Base-by-base conservation (phyloP, 2,888 invertebrate species). In the Trypoxylon attenuatum region DNA sequence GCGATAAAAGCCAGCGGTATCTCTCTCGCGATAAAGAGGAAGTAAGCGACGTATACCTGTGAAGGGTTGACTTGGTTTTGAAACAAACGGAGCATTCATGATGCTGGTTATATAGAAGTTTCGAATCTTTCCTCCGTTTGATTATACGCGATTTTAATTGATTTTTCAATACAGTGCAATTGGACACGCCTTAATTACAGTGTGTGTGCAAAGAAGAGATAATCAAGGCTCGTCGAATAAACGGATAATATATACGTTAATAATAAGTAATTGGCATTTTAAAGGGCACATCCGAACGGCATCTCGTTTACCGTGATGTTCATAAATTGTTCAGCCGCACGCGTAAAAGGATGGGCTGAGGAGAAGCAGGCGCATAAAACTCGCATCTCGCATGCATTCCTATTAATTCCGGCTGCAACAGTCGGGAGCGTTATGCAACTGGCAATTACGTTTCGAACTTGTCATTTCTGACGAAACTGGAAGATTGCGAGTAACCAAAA, bases 1-100 rank as follows among this genome's bases (percentile, higher is more conserved):
- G 41, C 39, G 69, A 70, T 71, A 73, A 77, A 38, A 51, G 23
- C 10, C 23, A 22, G 23, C 41, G 41, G 33, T 69, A 60, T 57
- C 57, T 60, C n/a, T n/a, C 50, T 29, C 21, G 16, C 19, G 76
- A 73, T 76, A 76, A 76, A 69, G 18, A 38, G 38, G 49, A 62
- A 64, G 51, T 55, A n/a, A n/a, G n/a, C 50, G 46, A 42, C 3
- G 50, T 33, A 47, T 42, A 22, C 57, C 27, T 29, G 39, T 16
- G 6, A 56, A 55, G 52, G 57, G 47, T 62, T 59, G 18, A 54
- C 57, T 27, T 29, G 46, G 58, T 41, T 16, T 5, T 16, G 5
- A 49, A 49, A 25, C 10, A n/a, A n/a, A n/a, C n/a, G n/a, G n/a
- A n/a, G n/a, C n/a, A n/a, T n/a, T n/a, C n/a, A n/a, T n/a, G n/a